phyloP scores from a whole-genome alignment of 2,888 invertebrate species.

The Malachius bipustulatus region DNA sequence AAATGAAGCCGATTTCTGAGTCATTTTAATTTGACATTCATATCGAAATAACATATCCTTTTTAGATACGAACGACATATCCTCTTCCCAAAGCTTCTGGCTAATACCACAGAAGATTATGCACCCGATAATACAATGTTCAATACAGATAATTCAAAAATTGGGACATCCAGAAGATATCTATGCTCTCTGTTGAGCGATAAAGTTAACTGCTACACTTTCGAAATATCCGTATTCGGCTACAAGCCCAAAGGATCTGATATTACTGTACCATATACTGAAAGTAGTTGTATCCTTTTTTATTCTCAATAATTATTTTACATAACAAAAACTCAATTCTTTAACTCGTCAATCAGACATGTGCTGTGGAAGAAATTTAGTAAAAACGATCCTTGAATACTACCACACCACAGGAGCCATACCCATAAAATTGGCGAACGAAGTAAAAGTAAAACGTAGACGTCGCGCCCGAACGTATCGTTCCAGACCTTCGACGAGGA shows the following conservation, averaged over 20 bases:
- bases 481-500: conserved; percentile 31
- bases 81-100: conserved; percentile 84
- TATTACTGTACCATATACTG: conserved; percentile 74
- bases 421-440: conserved; percentile 38
- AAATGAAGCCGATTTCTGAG: background rate
- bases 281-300: conserved; percentile 90
- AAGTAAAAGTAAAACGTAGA: conserved; percentile 31
- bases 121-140: conserved; percentile 76
- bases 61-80: conserved; percentile 86
- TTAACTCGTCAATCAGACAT: conserved; percentile 48
- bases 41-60: conserved; percentile 16
- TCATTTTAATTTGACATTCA: background rate
- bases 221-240: conserved; percentile 88
- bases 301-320: conserved; percentile 7
- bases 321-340: too few species aligned
- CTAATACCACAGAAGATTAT: conserved; percentile 82
- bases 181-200: conserved; percentile 64
- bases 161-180: conserved; percentile 78
- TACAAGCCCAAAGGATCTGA: conserved; percentile 59
- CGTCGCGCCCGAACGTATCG: conserved; percentile 25
- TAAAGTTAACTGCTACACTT: conserved; percentile 75
- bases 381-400: conserved; percentile 66
- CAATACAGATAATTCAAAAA: conserved; percentile 77
- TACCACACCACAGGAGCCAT: conserved; percentile 64
- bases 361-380: conserved; percentile 65